Base-by-base conservation (phyloP, 2,797 vertebrate genomes). In the Melanotaenia nigrans region DNA sequence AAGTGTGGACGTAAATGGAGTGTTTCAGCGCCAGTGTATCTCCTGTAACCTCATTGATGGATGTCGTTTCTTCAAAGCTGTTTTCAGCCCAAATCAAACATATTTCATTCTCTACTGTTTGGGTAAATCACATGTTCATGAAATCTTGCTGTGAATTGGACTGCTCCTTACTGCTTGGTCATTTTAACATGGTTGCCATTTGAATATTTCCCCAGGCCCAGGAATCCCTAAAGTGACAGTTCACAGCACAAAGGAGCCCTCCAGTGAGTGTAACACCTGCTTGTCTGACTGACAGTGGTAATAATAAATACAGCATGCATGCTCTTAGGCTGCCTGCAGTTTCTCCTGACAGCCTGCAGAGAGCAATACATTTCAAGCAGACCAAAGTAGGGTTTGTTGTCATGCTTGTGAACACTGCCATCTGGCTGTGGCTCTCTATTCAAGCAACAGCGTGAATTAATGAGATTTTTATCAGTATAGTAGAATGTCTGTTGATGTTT, bases 141-240 rank as follows among this genome's bases (percentile, higher is more conserved):
- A 3, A 24, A 6, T 33, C 55, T 47, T 40, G 2, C 20, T 32
- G 12, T 22, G 1, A 56, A 35, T 40, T 20, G 47, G 5, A 61
- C 67, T 33, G 64, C 32, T 47, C 67, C 35, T 66, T 1, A 5
- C 42, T 58, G 60, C 62, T 79, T 25, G 67, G 24, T 62, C 40
- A 64, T 33, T 65, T 69, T 78, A 82, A 9, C 60, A 54, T 60
- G 61, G 30, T 49, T 74, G 38, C 81, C 33, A 70, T 83, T 81
- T 69, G 5, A 13, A 79, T 67, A 78, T 71, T 51, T 25, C 60
- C 33, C 30, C 84, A 96, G 95, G 95, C 13, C 95, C 95, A 16
- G 95, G 95, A 65, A 87, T 96, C 83, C 95, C 95, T 72, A 94
- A 93, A 82, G 92, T 95, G 75, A 94, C 94, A 1, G 88, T 94